Evolutionary conservation across 2,797 vertebrate genomes (phyloP), one percentile per base, ranked within the genome.

Genomic region (Gymnocypris eckloni): DNA sequence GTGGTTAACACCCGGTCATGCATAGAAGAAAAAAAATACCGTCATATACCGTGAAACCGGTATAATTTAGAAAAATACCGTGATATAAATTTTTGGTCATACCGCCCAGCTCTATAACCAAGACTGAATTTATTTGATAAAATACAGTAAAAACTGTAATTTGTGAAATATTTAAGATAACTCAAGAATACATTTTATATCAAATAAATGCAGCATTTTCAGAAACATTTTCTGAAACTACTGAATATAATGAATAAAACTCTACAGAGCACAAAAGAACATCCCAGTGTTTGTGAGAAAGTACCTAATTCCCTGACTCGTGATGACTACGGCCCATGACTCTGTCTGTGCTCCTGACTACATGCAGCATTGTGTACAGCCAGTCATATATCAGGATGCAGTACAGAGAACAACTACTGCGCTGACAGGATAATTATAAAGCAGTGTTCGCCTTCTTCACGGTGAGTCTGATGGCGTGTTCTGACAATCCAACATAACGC

Each of bases 341-440:
- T 79, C 61, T 87, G 87, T 91, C 84, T 85, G n/a, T 81, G 88
- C 73, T 81, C 86, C 73, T 81, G 67, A 84, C 86, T 88, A 85
- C 83, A 92, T 86, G 88, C 86, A 81, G 70, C 83, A 90, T 76
- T 78, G 33, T 11, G 64, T 90, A 83, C 61, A 73, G 87, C 83
- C 76, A 87, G 84, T 83, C 88, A 94, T 95, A 91, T 94, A 94
- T 95, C 94, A 95, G 73, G 37, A n/a, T 15, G 41, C 79, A 86
- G 85, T 86, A 88, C 43, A 89, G 89, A 88, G 84, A 90, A 91
- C 86, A 66, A 86, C 87, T 84, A 37, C 56, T 41, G 66, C 50
- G 45, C 76, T 91, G 93, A 95, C 94, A 93, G 82, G 78, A 90
- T 95, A 93, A 96, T 96, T 94, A 94, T 90, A 94, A 94, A 90